phyloP scores from a whole-genome alignment of 1,140 invertebrate genomes.

The Dreissena rostriformis region DNA sequence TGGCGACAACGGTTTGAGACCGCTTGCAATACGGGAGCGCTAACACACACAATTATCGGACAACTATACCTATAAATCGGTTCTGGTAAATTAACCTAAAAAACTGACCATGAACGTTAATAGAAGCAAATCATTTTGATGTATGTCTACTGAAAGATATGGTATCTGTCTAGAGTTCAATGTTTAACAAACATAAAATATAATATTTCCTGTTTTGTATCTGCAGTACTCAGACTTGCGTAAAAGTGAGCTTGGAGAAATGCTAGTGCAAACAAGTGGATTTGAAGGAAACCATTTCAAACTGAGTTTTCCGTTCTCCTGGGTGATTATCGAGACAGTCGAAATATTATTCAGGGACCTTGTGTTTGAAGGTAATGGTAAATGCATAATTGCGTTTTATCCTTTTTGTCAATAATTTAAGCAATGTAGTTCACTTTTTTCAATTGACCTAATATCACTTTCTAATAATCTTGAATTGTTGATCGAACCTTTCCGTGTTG shows the following conservation, averaged over 20 bases:
- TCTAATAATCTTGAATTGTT: no score
- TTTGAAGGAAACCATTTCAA: constrained; percentile 44
- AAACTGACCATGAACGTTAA: neutral
- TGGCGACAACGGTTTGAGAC: neutral
- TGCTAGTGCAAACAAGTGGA: constrained; percentile 55
- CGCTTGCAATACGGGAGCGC: no score
- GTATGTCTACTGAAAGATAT: neutral
- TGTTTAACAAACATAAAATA: neutral
- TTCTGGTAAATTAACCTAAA: neutral
- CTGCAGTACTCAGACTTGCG: constrained; percentile 49
- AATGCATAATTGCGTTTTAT: no score
- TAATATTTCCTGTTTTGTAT: neutral
- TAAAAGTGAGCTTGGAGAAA: constrained; percentile 57
- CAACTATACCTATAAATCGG: neutral
- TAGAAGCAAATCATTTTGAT: neutral
- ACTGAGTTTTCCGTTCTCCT: constrained; percentile 68
- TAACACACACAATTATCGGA: no score
- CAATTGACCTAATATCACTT: no score
- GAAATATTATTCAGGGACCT: neutral
- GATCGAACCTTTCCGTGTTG: no score
- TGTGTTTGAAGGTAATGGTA: no score
- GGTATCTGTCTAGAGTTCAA: neutral
- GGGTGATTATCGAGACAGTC: constrained; percentile 53
- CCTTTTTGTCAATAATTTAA: no score
- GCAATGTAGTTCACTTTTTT: no score